Percentiles rank a stretch among this genome's conserved stretches.
phyloP scores from a whole-genome alignment of 1,140 invertebrate genomes.

The Coenobita brevimanus region DNA sequence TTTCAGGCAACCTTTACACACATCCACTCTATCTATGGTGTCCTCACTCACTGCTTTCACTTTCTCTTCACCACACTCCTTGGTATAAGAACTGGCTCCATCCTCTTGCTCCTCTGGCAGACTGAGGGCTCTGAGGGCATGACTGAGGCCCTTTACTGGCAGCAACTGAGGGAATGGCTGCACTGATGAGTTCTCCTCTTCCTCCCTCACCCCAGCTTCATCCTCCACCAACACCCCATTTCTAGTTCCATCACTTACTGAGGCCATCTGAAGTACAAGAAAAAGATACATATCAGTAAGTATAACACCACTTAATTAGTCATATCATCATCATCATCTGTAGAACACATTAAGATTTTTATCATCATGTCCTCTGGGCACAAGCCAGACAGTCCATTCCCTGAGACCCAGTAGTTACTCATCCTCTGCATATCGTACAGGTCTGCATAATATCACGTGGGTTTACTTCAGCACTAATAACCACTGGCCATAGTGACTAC shows the following conservation, averaged over 20 bases:
- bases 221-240: neutral
- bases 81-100: neutral
- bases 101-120: neutral
- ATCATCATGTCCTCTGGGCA: neutral
- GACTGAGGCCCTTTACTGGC: conserved; percentile 24
- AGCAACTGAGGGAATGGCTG: conserved; percentile 23
- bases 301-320: neutral
- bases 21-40: neutral
- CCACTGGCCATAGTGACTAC: too few species aligned
- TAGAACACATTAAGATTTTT: neutral
- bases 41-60: neutral
- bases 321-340: neutral
- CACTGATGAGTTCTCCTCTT: neutral
- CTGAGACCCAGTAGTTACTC: too few species aligned
- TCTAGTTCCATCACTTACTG: conserved; percentile 24
- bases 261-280: conserved; percentile 50
- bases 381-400: too few species aligned
- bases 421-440: too few species aligned
- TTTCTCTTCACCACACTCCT: conserved; percentile 1
- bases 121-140: conserved; percentile 16
- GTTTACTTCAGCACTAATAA: too few species aligned
- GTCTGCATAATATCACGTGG: too few species aligned
- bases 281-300: neutral
- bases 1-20: conserved; percentile 35
- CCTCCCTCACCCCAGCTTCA: neutral